Conservation (phyloP, 2,113 vertebrate species). For the Callaeas wilsoni region DNA sequence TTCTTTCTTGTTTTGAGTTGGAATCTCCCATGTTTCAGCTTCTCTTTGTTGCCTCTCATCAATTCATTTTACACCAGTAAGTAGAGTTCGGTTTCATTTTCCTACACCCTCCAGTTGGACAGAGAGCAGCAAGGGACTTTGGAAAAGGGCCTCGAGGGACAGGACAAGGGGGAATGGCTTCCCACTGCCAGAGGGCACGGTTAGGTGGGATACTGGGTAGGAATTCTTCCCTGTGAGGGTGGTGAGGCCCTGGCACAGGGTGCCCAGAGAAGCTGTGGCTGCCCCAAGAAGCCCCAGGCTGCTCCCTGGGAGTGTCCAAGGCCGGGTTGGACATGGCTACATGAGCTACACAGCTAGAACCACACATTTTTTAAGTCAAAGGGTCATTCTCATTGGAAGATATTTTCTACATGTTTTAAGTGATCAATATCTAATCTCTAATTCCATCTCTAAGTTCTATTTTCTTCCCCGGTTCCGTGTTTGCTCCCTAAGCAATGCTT, state of each 20-base stretch:
- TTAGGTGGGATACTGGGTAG: accelerated
- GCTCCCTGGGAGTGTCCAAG: neutral
- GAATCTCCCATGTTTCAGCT: neutral
- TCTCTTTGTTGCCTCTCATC: neutral
- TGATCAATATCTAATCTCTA: neutral
- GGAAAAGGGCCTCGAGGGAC: neutral
- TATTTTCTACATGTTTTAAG: neutral
- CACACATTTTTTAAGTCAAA: neutral
- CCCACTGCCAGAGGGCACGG: neutral
- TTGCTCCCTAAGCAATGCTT: neutral
- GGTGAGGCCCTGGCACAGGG: accelerated
- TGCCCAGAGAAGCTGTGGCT: neutral
- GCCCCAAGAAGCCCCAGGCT: too few species aligned
- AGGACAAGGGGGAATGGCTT: neutral
- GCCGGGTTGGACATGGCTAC: neutral
- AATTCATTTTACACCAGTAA: neutral
- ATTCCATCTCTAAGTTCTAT: neutral
- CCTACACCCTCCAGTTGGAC: neutral
- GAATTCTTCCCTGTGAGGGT: accelerated
- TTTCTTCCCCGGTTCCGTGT: neutral
- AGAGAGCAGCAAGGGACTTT: neutral
- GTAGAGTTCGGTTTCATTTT: neutral
- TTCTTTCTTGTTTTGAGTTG: neutral
- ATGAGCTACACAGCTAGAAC: neutral
- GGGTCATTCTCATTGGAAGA: neutral